Evolutionary conservation across 1,140 invertebrate species (phyloP), one percentile per base, ranked within the genome.

Genomic region (Drosophila nigrodunni): DNA sequence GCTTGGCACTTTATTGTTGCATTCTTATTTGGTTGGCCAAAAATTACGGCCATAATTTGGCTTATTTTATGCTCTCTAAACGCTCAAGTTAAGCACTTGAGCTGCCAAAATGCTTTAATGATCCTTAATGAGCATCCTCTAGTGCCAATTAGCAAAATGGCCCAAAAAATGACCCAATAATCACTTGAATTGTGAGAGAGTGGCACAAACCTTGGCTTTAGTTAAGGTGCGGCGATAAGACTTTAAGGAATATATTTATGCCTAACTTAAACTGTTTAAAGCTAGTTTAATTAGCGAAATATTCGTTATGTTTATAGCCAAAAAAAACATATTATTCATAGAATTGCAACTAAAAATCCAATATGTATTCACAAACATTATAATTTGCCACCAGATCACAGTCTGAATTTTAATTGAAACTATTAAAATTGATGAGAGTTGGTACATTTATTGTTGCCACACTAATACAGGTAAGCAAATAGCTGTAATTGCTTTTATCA

Each of bases 21-120:
- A 21, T 47, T 50, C 66, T 59, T 59, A 43, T 39, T 69, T 54
- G 44, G 49, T 50, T n/a, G 62, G 46, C 66, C 34, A 5, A 60
- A 58, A 61, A 50, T 61, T 41, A 39, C 50, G 68, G 62, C 30
- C 62, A 68, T 77, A 77, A 77, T 74, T 74, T 77, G 74, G 57
- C 62, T 54, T 61, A 68, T 68, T 68, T 77, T 57, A 77, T 50
- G 74, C 55, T 52, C 54, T 50, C 30, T 37, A 37, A 67, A 50
- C 62, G 54, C 47, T 49, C 57, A 37, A 61, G 66, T 49, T 71
- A 35, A 18, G 67, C 70, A 57, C 64, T 73, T 67, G 44, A 52
- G 37, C 15, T 43, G 64, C 30, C 37, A 3, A 62, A 61, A 44
- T 57, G 49, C 15, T 54, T 39, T 30, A 30, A 57, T 21, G 34